A percentile compares a stretch with the other conserved stretches of the same genome.
Conservation (phyloP, 2,797 vertebrate genomes). For the Monodelphis domestica region DNA sequence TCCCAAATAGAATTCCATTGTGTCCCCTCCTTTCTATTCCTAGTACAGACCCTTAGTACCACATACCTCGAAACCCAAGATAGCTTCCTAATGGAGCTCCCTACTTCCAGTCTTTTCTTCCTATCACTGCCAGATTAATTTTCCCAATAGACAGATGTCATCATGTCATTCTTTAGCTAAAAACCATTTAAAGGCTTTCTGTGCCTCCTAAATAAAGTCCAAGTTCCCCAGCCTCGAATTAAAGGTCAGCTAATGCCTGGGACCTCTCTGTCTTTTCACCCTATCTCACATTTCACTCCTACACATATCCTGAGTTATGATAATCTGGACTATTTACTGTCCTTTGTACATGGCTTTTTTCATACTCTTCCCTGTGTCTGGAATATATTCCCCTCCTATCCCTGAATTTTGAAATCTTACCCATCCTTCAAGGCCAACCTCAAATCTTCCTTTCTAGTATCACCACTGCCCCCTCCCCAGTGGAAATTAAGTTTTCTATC, state of each 20-base stretch:
- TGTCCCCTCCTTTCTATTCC: background rate
- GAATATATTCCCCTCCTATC: background rate
- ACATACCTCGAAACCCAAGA: background rate
- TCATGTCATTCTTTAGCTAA: background rate
- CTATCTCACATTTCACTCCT: background rate
- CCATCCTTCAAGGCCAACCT: background rate
- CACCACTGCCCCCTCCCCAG: background rate
- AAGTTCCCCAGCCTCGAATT: background rate
- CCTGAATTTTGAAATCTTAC: background rate
- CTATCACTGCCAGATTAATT: background rate
- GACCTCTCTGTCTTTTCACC: background rate
- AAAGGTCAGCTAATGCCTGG: background rate
- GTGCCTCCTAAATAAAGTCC: background rate
- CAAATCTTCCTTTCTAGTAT: background rate
- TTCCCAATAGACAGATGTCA: background rate
- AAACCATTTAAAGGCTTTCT: background rate
- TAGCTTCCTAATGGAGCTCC: background rate
- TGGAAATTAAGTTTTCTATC: background rate
- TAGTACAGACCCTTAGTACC: background rate
- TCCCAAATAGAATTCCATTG: background rate
- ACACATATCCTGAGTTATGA: background rate
- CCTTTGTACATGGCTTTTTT: background rate
- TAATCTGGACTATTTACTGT: background rate
- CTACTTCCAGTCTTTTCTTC: background rate
- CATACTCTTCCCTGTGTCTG: background rate